These are phyloP conservation scores for Fragum fragum DNA, from an alignment of 2,888 invertebrate species.

Conservation along the genomic window DNA sequence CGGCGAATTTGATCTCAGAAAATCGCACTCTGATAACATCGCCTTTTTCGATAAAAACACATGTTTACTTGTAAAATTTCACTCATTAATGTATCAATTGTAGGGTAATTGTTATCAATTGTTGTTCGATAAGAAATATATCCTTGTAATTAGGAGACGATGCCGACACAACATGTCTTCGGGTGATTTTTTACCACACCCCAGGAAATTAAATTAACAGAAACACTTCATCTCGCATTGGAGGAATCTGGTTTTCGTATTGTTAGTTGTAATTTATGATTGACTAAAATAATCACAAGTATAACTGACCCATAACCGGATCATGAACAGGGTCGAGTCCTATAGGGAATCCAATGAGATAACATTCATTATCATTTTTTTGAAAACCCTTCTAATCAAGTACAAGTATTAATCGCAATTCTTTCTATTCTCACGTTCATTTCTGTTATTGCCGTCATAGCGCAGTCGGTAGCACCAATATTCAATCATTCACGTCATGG, in stretches of 20 bases:
- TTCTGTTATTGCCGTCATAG: no score
- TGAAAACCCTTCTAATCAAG: no score
- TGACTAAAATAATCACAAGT: no score
- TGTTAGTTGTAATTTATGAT: no score
- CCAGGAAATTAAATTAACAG: not conserved
- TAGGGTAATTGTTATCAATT: not conserved
- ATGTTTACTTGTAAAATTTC: not conserved
- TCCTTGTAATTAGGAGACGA: not conserved
- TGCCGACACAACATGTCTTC: not conserved
- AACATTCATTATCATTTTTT: no score
- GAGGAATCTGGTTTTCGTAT: not conserved
- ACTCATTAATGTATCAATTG: not conserved
- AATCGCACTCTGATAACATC: not conserved
- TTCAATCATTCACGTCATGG: no score
- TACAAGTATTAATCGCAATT: no score
- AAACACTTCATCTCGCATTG: not conserved
- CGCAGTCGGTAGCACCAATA: no score
- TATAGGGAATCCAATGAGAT: no score
- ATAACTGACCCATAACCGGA: no score
- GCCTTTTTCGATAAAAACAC: not conserved
- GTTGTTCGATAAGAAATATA: not conserved
- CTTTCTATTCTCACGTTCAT: no score
- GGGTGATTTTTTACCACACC: constrained; percentile 2
- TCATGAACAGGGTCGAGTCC: no score
- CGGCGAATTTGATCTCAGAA: not conserved